Evolutionary conservation across 2,113 vertebrate species (phyloP).

Genomic region (Hystrix brachyura): DNA sequence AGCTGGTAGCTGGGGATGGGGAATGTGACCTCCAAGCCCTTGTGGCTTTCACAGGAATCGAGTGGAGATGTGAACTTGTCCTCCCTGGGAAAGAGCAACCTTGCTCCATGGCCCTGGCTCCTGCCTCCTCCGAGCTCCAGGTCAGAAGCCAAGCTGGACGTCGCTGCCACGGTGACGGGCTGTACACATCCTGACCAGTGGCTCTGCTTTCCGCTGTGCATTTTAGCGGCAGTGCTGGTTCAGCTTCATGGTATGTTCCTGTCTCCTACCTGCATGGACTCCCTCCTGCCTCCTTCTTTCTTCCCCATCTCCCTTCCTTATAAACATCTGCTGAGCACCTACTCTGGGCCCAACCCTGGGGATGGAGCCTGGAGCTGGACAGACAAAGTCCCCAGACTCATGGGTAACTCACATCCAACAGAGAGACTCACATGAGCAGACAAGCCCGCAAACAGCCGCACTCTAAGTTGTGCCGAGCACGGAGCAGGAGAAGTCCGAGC

Average conservation of each 20-base stretch:
- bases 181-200: neutral
- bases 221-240: neutral
- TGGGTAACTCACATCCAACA: neutral
- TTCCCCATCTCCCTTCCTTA: neutral
- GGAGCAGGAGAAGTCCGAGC: accelerated
- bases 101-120: neutral
- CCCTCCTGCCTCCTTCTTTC: neutral
- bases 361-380: neutral
- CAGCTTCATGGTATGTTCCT: neutral
- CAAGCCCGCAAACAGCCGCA: neutral
- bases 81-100: neutral
- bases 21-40: accelerated
- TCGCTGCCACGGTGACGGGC: neutral
- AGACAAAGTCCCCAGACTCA: neutral
- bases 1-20: too few species aligned
- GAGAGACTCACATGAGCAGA: neutral
- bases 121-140: neutral
- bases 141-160: neutral
- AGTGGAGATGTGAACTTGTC: neutral
- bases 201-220: neutral
- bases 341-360: neutral
- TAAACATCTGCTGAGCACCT: neutral
- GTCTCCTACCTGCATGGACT: neutral
- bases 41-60: neutral
- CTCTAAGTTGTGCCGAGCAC: accelerated